phyloP scores from a whole-genome alignment of 1,140 invertebrate genomes.

The Melipona quadrifasciata region DNA sequence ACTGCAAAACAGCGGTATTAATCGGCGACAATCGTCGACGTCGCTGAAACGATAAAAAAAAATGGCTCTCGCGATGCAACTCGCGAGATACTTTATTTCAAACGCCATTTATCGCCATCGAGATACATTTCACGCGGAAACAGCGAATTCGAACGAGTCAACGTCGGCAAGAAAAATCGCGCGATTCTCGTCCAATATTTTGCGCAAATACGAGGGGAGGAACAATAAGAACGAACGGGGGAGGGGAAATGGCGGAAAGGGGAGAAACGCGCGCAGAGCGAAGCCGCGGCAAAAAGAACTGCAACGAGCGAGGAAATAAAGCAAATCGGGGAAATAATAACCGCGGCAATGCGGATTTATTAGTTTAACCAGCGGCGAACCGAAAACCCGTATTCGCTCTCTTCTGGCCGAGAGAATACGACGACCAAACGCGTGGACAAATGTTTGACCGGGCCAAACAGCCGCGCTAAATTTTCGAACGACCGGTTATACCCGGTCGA shows the following conservation, averaged over 20 bases:
- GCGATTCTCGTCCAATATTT: neutral
- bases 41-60: constrained; percentile 21
- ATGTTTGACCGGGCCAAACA: constrained; percentile 71
- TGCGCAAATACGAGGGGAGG: neutral
- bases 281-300: neutral
- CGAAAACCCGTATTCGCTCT: constrained; percentile 58
- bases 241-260: neutral
- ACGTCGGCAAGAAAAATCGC: neutral
- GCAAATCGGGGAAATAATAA: constrained; percentile 62
- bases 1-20: constrained; percentile 30
- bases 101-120: neutral
- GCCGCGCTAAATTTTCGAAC: constrained; percentile 67
- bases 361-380: constrained; percentile 64
- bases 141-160: neutral
- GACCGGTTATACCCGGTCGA: constrained; percentile 49
- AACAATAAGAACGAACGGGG: neutral
- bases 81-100: neutral
- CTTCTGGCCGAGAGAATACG: constrained; percentile 47
- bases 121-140: neutral
- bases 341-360: constrained; percentile 63
- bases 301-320: neutral
- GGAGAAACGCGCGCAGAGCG: neutral
- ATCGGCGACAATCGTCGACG: neutral
- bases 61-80: neutral
- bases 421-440: constrained; percentile 59